Base-by-base conservation (phyloP, 2,113 vertebrate species). In the Lampris megalopsis region DNA sequence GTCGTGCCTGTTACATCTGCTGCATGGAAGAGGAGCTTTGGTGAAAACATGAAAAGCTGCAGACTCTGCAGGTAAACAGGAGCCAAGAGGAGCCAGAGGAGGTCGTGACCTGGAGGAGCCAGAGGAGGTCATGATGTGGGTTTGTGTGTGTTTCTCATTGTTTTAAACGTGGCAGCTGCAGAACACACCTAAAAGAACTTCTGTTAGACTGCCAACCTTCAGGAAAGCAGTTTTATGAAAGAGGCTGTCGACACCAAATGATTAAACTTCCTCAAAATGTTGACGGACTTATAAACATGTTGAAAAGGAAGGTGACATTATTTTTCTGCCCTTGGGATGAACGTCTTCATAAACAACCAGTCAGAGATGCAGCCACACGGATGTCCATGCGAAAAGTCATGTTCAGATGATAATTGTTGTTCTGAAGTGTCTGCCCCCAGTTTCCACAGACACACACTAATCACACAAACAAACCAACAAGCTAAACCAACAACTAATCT, bases 401-500 rank as follows among this genome's bases (percentile, higher is more conserved):
- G 2, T 36, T 6, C 7, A 58, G 24, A 24, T 36, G 35, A 37
- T 9, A 2, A 56, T 56, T 35, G 54, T 11, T 24, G 56, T 2
- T 35, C 6, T 8, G 24, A 10, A 5, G 43, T 45, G 7, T 45
- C 7, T 45, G 43, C 7, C 43, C 7, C 43, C n/a, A 75, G 9
- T 50, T 74, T 53, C 49, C 36, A 66, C 58, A 71, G 69, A 38
- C 71, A 43, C 63, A 35, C 59, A 24, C 59, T 35, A 43, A 52
- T 76, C 71, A 82, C 37, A 75, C 77, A 63, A 75, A 80, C 79
- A 77, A 77, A 24, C 24, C 24, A 24, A 24, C 24, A 24, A 79
- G 82, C 71, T 85, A 75, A 77, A 75, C 67, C 6, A 82, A 80
- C 73, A 81, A n/a, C 45, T 58, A 57, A 63, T 3, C 59, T n/a